Base-by-base conservation (phyloP, 2,113 vertebrate genomes). In the Hippopotamus amphibius region DNA sequence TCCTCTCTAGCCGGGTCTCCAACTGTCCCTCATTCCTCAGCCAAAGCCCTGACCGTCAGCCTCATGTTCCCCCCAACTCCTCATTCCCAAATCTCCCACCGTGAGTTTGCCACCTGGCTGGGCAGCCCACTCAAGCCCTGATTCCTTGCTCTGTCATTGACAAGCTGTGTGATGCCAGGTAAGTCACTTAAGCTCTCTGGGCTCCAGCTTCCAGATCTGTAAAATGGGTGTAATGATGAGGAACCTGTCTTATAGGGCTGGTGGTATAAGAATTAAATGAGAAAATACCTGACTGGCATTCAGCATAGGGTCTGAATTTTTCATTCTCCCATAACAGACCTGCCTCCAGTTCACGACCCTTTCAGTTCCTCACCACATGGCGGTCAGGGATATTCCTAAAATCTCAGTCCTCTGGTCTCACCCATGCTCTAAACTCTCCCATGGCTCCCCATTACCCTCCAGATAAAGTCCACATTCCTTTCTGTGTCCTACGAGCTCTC, bases 91-190 rank as follows among this genome's bases (percentile, higher is more conserved):
- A 43, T 57, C 61, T 21, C 50, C 59, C 46, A 28, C 94, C 79
- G 6, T n/a, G 80, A 41, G 41, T 50, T 61, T 48, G 50, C 50
- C 7, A 14, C 48, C 41, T 30, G 41, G 50, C 37, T 7, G 43
- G 72, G 61, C 79, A 22, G 28, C 50, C 93, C 55, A 13, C 48
- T 65, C 68, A 63, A 17, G 59, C 66, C 74, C 57, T n/a, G 84
- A 79, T 81, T 68, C 82, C 57, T 48, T 30, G 74, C 48, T 66
- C 71, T 59, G 17, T 41, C 50, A 16, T 15, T 90, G 30, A 90
- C 95, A 94, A 77, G 66, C 61, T 96, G 65, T 48, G 63, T 10
- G 90, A 43, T 5, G 97, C 92, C 87, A 82, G 66, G 84, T 48
- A 83, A 53, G 28, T 43, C n/a, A 11, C 33, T 12, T n/a, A 37